These are phyloP conservation scores for Nothocercus julius DNA, from an alignment of 2,113 vertebrate genomes.

Conservation along the genomic window DNA sequence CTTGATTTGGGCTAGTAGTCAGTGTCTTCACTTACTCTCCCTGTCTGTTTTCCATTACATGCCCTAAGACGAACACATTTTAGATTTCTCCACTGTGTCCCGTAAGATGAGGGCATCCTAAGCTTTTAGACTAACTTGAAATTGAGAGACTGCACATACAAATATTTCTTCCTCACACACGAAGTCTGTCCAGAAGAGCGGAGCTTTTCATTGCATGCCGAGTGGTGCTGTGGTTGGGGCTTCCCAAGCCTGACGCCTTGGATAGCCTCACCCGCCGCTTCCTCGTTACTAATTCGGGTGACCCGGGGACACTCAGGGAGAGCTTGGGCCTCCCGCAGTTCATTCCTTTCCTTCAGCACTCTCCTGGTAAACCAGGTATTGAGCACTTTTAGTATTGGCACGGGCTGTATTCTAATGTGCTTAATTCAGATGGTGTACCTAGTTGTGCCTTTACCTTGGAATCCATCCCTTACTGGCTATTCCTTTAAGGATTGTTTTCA, in stretches of 20 bases:
- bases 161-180: neutral
- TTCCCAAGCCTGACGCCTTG: neutral
- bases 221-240: neutral
- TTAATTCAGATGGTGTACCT: slow-evolving; percentile 30
- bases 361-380: neutral
- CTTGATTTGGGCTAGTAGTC: neutral
- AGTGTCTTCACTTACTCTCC: neutral
- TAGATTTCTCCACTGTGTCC: neutral
- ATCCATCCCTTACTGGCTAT: neutral
- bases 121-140: neutral
- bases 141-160: neutral
- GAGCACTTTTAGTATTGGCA: slow-evolving; percentile 25
- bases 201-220: neutral
- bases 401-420: slow-evolving; percentile 28
- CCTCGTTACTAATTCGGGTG: neutral
- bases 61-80: neutral
- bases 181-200: neutral
- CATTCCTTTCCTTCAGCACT: neutral
- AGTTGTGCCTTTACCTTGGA: neutral
- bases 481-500: neutral
- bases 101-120: neutral
- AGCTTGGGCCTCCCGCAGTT: neutral
- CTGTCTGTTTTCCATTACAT: neutral
- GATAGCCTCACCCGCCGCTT: neutral
- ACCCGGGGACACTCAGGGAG: neutral